phyloP scores from a whole-genome alignment of 2,888 invertebrate genomes.

The Drosophila robusta region DNA sequence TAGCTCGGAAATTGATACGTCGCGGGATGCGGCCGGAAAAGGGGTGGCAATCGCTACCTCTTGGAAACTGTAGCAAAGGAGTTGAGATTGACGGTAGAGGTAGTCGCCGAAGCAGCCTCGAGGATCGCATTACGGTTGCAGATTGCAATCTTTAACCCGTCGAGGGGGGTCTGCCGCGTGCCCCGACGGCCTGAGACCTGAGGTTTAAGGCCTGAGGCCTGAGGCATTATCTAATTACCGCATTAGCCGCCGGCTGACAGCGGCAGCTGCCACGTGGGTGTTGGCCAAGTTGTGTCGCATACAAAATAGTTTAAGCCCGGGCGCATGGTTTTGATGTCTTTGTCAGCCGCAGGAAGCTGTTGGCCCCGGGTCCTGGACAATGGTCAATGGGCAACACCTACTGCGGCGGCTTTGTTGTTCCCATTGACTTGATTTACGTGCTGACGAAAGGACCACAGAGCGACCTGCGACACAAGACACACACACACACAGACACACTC shows the following conservation, averaged over 20 bases:
- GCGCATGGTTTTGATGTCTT: slow-evolving; percentile 69
- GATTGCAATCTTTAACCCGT: slow-evolving; percentile 76
- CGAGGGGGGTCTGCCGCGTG: slow-evolving; percentile 60
- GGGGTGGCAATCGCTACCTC: slow-evolving; percentile 62
- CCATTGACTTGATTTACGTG: slow-evolving; percentile 78
- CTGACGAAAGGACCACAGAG: slow-evolving; percentile 77
- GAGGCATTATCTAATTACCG: slow-evolving; percentile 76
- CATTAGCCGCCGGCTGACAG: slow-evolving; percentile 56
- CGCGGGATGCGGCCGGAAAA: slow-evolving; percentile 46
- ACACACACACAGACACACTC: neutral
- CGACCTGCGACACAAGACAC: slow-evolving; percentile 38
- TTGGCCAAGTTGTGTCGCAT: slow-evolving; percentile 40
- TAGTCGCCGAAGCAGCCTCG: slow-evolving; percentile 16
- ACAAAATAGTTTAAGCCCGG: slow-evolving; percentile 61
- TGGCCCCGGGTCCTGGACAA: slow-evolving; percentile 28
- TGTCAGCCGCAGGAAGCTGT: slow-evolving; percentile 65
- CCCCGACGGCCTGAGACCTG: slow-evolving; percentile 24
- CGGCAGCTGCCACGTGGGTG: slow-evolving; percentile 70
- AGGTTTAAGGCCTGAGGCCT: slow-evolving; percentile 13
- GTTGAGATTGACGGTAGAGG: slow-evolving; percentile 33
- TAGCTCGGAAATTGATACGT: slow-evolving; percentile 62
- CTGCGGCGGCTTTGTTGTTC: slow-evolving; percentile 44
- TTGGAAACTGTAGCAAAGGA: slow-evolving; percentile 53
- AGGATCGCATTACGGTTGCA: slow-evolving; percentile 62
- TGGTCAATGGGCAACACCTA: slow-evolving; percentile 70